Evolutionary conservation across 2,113 vertebrate species (phyloP), one percentile per base, ranked within the genome.

Genomic region (Erinaceus europaeus): DNA sequence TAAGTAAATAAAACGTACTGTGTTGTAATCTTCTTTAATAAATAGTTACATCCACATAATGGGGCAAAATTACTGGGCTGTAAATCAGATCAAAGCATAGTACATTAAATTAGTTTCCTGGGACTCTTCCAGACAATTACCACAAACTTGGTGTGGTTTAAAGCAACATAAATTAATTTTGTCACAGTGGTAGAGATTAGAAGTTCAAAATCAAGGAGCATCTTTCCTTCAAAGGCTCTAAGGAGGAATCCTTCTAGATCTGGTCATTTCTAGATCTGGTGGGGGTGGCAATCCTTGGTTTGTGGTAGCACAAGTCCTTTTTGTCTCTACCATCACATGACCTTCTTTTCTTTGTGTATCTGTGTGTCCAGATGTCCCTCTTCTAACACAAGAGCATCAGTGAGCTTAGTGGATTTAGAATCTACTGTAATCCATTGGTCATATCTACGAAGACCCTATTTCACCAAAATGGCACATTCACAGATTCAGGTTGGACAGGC

Each of bases 1-100:
- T 94, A 91, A 96, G 93, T 97, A 97, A 96, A 94, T 94, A 94
- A 95, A 96, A 94, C 94, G 94, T 94, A 96, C 61, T 74, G 36
- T 87, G 67, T 11, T 75, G 59, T 76, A 77, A 81, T 67, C 65
- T 55, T 65, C 59, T 76, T 59, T 29, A 89, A 89, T 86, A 79
- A 91, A 79, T 85, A 88, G 59, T 62, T 38, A 14, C 32, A n/a
- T 8, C 23, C 23, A 25, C 62, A 25, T 84, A 44, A 77, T 13
- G 64, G 53, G 36, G 29, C 34, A 81, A 18, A 62, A 14, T 62
- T 57, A 48, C n/a, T 9, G 36, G 61, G 55, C 53, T 29, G 78
- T 32, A 32, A 34, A 53, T 62, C 10, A 11, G 3, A 17, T 75
- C 4, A 21, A n/a, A 42, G 25, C 8, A 4, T 34, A 42, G 42